Base-by-base conservation (phyloP, 2,888 invertebrate genomes). In the Euclidia mi region DNA sequence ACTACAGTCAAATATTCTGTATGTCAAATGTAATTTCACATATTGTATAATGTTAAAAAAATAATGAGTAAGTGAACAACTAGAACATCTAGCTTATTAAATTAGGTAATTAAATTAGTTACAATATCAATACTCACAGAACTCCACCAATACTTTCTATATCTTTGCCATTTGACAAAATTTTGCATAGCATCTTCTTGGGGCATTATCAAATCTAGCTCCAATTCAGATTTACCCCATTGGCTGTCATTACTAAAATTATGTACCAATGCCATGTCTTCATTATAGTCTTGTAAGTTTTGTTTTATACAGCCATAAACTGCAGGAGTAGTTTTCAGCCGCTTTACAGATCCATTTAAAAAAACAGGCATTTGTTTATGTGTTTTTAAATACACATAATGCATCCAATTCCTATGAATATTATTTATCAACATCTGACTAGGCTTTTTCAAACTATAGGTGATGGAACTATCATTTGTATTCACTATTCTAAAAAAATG, bases 71-170 rank as follows among this genome's bases (percentile, higher is more conserved):
- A n/a, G n/a, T n/a, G n/a, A n/a, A n/a, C n/a, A n/a, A n/a, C n/a
- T n/a, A n/a, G n/a, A n/a, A n/a, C n/a, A n/a, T n/a, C n/a, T n/a
- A n/a, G n/a, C n/a, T n/a, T n/a, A n/a, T n/a, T n/a, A n/a, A n/a
- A n/a, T n/a, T n/a, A n/a, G n/a, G n/a, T n/a, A n/a, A n/a, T n/a
- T n/a, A n/a, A n/a, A n/a, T n/a, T n/a, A n/a, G n/a, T n/a, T n/a
- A n/a, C n/a, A 14, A 45, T 2, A 20, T 28, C 4, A 9, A 50
- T 64, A 89, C 93, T 92, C 70, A 96, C 96, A 85, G 96, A 97
- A 89, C 97, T 96, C 98, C 98, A 98, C 98, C 98, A 98, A 71
- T 96, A 96, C 82, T 97, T 97, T 51, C 97, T 95, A 76, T 97
- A 96, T 60, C 96, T 95, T 80, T 97, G 97, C 93, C 97, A 96